These are phyloP conservation scores for Sphenopsis melanotis DNA, from an alignment of 2,797 vertebrate species.

Conservation along the genomic window DNA sequence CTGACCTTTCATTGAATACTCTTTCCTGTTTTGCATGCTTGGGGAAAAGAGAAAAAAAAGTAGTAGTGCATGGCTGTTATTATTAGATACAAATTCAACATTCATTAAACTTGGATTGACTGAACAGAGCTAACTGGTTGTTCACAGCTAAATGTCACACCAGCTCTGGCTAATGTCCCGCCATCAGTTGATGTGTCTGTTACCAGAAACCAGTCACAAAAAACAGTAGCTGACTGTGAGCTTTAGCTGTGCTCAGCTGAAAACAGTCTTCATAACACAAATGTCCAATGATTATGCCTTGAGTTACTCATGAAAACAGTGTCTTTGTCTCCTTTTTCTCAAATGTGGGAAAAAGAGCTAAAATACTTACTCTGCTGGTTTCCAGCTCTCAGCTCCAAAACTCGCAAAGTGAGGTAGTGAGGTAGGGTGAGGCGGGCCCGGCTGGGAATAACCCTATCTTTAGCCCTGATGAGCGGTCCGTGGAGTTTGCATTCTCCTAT, in stretches of 20 bases:
- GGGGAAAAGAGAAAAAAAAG: neutral
- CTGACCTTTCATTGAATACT: neutral
- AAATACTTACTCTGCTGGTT: constrained; percentile 65
- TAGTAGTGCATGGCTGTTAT: neutral
- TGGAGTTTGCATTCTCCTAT: constrained; percentile 62
- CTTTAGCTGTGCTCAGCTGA: neutral
- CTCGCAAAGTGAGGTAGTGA: constrained; percentile 62
- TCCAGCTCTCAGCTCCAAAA: constrained; percentile 63
- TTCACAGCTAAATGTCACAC: neutral
- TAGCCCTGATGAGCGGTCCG: constrained; percentile 62
- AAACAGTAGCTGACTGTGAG: neutral
- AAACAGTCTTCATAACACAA: neutral
- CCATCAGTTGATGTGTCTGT: neutral
- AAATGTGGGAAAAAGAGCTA: neutral
- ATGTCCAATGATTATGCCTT: neutral
- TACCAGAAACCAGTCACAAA: neutral
- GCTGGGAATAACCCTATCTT: constrained; percentile 63
- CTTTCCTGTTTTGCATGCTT: neutral
- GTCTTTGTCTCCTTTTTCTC: neutral
- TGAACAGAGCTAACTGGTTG: neutral
- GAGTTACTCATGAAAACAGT: neutral
- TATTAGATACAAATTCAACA: neutral
- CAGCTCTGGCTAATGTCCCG: neutral
- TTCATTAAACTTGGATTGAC: neutral
- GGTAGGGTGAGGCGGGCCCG: constrained; percentile 63